A percentile compares a stretch with the other conserved stretches of the same genome.
These are phyloP conservation scores for Esox lucius DNA, from an alignment of 2,797 vertebrate species.

Conservation along the genomic window DNA sequence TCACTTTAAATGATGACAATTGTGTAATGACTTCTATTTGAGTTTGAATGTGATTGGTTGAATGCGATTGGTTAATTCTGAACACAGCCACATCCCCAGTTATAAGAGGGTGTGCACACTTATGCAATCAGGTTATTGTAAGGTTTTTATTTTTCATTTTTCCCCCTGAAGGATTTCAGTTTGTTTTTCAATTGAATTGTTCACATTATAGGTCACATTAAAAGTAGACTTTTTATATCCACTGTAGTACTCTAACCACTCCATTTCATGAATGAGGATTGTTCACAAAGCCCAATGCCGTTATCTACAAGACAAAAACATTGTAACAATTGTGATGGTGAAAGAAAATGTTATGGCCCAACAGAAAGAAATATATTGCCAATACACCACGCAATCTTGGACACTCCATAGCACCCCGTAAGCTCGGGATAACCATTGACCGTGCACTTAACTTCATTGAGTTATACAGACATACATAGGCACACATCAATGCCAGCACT, in stretches of 20 bases:
- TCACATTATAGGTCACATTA: too few relatives aligned
- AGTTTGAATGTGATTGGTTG: too few relatives aligned
- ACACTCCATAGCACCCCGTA: not conserved
- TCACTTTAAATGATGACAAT: too few relatives aligned
- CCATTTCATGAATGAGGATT: not conserved
- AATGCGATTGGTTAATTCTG: too few relatives aligned
- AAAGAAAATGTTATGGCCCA: not conserved
- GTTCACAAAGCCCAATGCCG: not conserved
- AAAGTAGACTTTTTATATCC: too few relatives aligned
- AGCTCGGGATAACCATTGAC: constrained; percentile 49
- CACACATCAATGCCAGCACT: not conserved
- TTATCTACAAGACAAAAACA: not conserved
- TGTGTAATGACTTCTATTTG: too few relatives aligned
- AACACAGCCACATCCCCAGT: too few relatives aligned
- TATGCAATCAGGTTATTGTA: too few relatives aligned
- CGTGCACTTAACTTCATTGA: not conserved
- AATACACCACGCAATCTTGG: not conserved
- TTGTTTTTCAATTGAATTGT: too few relatives aligned
- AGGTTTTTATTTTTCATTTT: too few relatives aligned
- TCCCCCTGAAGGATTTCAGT: too few relatives aligned
- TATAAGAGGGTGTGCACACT: too few relatives aligned
- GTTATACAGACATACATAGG: constrained; percentile 7
- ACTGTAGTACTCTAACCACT: not conserved
- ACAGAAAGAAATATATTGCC: not conserved
- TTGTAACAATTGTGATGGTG: not conserved